A percentile compares a stretch with the other conserved stretches of the same genome.
Conservation (phyloP, 1,140 invertebrate species). For the Drosophila kepulauana region DNA sequence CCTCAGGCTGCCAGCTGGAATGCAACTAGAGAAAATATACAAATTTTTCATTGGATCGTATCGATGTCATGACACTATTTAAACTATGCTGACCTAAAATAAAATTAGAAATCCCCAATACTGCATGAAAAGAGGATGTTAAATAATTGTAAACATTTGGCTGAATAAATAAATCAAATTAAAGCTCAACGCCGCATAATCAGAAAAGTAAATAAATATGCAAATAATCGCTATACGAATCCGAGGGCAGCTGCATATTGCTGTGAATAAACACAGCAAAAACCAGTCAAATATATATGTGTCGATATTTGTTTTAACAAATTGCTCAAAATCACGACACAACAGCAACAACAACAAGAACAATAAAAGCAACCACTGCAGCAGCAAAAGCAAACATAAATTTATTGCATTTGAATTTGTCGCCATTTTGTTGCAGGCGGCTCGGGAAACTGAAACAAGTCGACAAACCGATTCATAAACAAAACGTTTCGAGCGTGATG, state of each 20-base stretch:
- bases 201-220: conserved; percentile 72
- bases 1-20: not conserved
- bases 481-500: conserved; percentile 55
- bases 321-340: conserved; percentile 73
- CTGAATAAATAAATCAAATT: conserved; percentile 77
- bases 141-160: conserved; percentile 49
- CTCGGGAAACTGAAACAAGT: not conserved
- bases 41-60: no score
- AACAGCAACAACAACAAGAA: conserved; percentile 23
- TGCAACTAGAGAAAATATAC: not conserved
- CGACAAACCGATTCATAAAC: conserved; percentile 51
- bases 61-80: no score
- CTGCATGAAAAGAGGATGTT: conserved; percentile 20
- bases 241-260: conserved; percentile 30
- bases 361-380: not conserved
- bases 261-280: conserved; percentile 12
- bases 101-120: no score
- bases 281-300: conserved; percentile 58
- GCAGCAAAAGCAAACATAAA: conserved; percentile 44
- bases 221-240: conserved; percentile 30
- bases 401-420: conserved; percentile 83
- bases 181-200: conserved; percentile 73
- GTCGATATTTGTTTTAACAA: conserved; percentile 80
- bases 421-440: conserved; percentile 46
- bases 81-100: no score